Evolutionary conservation across 2,888 invertebrate species (phyloP), one percentile per base, ranked within the genome.

Genomic region (Metellina segmentata): DNA sequence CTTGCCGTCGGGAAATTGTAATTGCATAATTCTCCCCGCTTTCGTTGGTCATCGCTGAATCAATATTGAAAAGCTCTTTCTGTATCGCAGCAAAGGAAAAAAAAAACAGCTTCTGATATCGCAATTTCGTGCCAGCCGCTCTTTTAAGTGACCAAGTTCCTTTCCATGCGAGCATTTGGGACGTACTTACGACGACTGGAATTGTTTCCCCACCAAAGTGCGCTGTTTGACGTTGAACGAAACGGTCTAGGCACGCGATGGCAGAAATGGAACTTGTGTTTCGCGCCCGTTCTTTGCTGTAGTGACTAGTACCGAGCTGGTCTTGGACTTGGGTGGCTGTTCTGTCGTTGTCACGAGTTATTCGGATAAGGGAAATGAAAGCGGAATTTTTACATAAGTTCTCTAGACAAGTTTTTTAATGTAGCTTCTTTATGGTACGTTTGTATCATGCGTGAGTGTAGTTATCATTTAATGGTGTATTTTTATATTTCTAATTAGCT

Each of bases 131-230:
- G 89, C 89, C n/a, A 77, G 69, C 49, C 51, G 77, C 48, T 85
- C 71, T 87, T 87, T 71, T 69, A 78, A 85, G 85, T 70, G 20
- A 70, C 61, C 51, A 16, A 8, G 19, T 85, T 85, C n/a, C 19
- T 85, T 77, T 85, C 34, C 19, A 19, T 19, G 13, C 78, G 85
- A 77, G 72, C 69, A 51, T 85, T 85, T 61, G 9, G 34, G 13
- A 70, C 48, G 49, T n/a, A 52, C 69, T 79, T 71, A 87, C 34
- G 72, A n/a, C 52, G 71, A 8, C n/a, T 49, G 81, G 79, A 81
- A 88, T 88, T 88, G 81, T 88, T 79, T 85, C 88, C 72, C 61
- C 71, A 7, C 69, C 74, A 74, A 88, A 88, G 88, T 88, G 88
- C 88, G 34, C 48, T 61, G 81, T 81, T 72, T 51, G 88, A 77